These are phyloP conservation scores for Pseudomyrmex dendroicus DNA, from an alignment of 1,140 invertebrate genomes.

Conservation along the genomic window DNA sequence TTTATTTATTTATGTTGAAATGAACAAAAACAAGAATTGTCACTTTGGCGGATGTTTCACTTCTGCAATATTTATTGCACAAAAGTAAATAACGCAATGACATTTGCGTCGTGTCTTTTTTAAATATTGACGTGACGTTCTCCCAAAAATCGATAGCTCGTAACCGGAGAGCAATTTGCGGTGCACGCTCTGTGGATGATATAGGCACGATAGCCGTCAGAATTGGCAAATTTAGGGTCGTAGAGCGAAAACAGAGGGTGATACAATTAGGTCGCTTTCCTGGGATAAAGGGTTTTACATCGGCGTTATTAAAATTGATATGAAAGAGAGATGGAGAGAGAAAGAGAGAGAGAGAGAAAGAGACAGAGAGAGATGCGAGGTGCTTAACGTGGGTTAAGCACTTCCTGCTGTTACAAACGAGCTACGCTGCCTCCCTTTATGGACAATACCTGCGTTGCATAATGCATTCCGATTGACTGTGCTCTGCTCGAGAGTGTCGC, in stretches of 20 bases:
- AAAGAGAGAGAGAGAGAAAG: conserved; percentile 3
- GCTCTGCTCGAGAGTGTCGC: background rate
- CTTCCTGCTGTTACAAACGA: conserved; percentile 59
- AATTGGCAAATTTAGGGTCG: conserved; percentile 15
- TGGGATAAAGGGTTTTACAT: conserved; percentile 37
- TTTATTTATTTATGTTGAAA: background rate
- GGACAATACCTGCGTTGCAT: conserved; percentile 60
- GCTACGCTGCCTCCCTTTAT: conserved; percentile 51
- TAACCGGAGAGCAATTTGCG: background rate
- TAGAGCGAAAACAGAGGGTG: background rate
- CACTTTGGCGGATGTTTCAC: too few species aligned
- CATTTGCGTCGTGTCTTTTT: background rate
- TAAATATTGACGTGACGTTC: background rate
- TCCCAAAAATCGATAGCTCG: conserved; percentile 21
- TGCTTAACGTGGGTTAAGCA: conserved; percentile 52
- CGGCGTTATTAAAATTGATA: conserved; percentile 26
- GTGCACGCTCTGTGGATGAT: background rate
- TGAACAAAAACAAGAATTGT: background rate
- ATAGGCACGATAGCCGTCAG: background rate
- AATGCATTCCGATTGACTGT: conserved; percentile 47
- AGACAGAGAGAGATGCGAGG: conserved; percentile 19
- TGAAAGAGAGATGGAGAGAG: background rate
- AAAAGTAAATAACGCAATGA: background rate
- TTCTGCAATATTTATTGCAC: background rate
- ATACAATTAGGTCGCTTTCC: conserved; percentile 33